Evolutionary conservation across 1,140 invertebrate genomes (phyloP).

Genomic region (Atta colombica): DNA sequence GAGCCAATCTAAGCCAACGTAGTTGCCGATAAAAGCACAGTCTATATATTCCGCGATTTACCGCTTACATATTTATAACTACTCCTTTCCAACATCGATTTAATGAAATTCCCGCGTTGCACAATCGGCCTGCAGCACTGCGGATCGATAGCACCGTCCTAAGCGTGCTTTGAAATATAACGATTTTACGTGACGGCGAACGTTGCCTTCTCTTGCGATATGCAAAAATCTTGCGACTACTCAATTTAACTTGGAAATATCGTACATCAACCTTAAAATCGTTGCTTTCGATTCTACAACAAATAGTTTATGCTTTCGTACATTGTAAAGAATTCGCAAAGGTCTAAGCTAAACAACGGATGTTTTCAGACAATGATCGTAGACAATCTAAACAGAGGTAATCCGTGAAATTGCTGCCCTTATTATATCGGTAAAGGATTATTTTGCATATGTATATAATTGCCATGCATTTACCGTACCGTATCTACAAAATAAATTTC

Average conservation of each 20-base stretch:
- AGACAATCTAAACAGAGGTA: background rate
- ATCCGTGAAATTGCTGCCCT: background rate
- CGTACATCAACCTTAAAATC: conserved; percentile 41
- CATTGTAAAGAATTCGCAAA: background rate
- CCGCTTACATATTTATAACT: conserved; percentile 56
- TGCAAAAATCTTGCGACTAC: conserved; percentile 26
- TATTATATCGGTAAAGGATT: background rate
- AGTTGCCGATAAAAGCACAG: conserved; percentile 16
- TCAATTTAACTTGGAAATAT: conserved; percentile 54
- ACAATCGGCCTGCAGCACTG: conserved; percentile 28
- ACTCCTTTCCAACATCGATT: conserved; percentile 34
- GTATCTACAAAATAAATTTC: conserved; percentile 13
- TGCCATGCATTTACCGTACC: background rate
- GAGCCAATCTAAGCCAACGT: conserved; percentile 41
- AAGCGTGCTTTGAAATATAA: conserved; percentile 38
- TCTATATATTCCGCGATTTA: conserved; percentile 39
- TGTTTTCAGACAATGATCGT: conserved; percentile 22
- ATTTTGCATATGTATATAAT: background rate
- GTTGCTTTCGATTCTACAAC: background rate
- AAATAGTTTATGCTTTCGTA: conserved; percentile 2
- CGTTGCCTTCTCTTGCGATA: conserved; percentile 30
- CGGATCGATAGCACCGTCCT: conserved; percentile 31
- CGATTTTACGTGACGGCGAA: conserved; percentile 44
- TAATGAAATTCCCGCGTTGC: conserved; percentile 55
- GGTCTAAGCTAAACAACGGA: background rate